Evolutionary conservation across 2,113 vertebrate genomes (phyloP), one percentile per base, ranked within the genome.

Genomic region (Sinocyclocheilus grahami): DNA sequence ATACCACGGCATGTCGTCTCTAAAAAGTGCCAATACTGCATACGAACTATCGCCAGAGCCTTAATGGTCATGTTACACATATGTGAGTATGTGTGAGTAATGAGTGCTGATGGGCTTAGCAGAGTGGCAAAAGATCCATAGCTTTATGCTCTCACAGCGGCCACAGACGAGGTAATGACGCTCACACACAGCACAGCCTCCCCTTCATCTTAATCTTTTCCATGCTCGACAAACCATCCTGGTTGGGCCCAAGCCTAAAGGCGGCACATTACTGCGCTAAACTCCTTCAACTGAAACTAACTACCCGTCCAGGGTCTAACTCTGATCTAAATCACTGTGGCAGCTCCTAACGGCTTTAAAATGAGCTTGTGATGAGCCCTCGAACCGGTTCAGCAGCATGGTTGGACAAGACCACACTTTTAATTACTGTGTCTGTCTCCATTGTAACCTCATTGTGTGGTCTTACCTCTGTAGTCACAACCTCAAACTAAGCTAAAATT

Each of bases 141-240:
- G 84, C 75, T 87, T 86, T 37, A 81, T 51, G 69, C 74, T 87
- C 75, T 80, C 53, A 55, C 60, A 81, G 85, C 75, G 82, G 83
- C 82, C 69, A 85, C 39, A 85, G 89, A 88, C 82, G 22, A 78
- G 85, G 87, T 88, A 84, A 87, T 83, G 85, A 62, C 76, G 74
- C 63, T 46, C 76, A 27, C 24, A 69, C 78, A 37, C 51, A 46
- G 60, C 33, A 60, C 85, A 60, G 10, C 30, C 69, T 58, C 76
- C 18, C 24, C 48, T 60, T 79, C 22, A 71, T 78, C 53, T 74
- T 80, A 42, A 72, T 86, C 62, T 86, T n/a, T 63, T 14, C 58
- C 71, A 83, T 65, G 79, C 69, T 48, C 62, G 12, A 69, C 58
- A 86, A 39, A 67, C 72, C 74, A 10, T 51, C 42, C 24, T 62